phyloP scores from a whole-genome alignment of 1,140 invertebrate species.

The Forficula auricularia region DNA sequence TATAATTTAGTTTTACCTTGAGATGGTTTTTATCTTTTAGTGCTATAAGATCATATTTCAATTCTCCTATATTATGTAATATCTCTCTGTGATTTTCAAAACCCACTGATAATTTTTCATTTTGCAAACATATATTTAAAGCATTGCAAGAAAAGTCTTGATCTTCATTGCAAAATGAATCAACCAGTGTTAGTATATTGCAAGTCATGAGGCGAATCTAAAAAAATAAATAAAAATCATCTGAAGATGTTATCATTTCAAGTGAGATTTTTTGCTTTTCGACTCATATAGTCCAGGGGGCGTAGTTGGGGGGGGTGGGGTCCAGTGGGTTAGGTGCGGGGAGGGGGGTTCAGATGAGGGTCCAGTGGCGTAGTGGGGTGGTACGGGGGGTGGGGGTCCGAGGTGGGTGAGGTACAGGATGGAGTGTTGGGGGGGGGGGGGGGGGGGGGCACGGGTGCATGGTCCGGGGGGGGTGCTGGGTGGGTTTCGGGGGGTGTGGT shows the following conservation, averaged over 20 bases:
- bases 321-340: too few relatives aligned
- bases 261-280: not conserved
- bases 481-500: too few relatives aligned
- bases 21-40: too few relatives aligned
- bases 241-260: not conserved
- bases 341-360: too few relatives aligned
- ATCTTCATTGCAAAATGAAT: slow-evolving; percentile 21
- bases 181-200: slow-evolving; percentile 54
- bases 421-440: too few relatives aligned
- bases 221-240: slow-evolving; percentile 21
- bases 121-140: slow-evolving; percentile 46
- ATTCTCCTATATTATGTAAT: slow-evolving; percentile 49
- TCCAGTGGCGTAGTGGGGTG: too few relatives aligned
- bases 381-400: too few relatives aligned
- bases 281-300: slow-evolving; percentile 9
- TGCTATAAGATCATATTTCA: slow-evolving; percentile 26
- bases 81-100: slow-evolving; percentile 64
- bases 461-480: too few relatives aligned
- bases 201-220: slow-evolving; percentile 45
- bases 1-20: too few relatives aligned
- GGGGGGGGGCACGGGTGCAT: too few relatives aligned
- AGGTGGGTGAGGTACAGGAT: too few relatives aligned
- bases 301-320: too few relatives aligned
- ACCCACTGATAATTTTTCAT: slow-evolving; percentile 44
- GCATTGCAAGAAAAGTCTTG: slow-evolving; percentile 21